These are phyloP conservation scores for Lepus europaeus DNA, from an alignment of 2,113 vertebrate species.

Conservation along the genomic window DNA sequence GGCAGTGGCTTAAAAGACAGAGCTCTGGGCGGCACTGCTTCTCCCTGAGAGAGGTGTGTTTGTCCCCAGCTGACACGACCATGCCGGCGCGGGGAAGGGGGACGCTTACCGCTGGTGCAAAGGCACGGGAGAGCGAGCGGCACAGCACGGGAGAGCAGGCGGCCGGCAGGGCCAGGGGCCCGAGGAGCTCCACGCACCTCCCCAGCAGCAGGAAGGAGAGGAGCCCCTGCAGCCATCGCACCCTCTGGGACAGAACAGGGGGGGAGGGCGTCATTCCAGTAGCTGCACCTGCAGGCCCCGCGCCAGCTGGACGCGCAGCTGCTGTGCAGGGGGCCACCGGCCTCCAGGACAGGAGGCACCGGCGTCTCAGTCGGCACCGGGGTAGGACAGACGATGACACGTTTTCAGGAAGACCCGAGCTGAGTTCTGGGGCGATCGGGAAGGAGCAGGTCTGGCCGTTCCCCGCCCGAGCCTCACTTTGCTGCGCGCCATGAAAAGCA, in stretches of 20 bases:
- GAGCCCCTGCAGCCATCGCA: constrained; percentile 82
- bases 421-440: neutral
- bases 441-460: neutral
- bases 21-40: neutral
- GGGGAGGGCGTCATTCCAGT: no score
- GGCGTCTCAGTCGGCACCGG: neutral
- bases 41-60: neutral
- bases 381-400: neutral
- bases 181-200: constrained; percentile 81
- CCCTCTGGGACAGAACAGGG: constrained; percentile 79
- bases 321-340: no score
- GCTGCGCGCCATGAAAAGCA: neutral
- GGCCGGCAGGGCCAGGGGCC: constrained; percentile 57
- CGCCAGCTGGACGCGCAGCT: no score
- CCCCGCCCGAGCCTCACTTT: neutral
- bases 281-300: no score
- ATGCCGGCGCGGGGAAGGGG: rapidly evolving
- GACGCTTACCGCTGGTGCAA: constrained; percentile 84
- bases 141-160: constrained; percentile 63
- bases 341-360: neutral
- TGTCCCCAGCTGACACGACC: no score
- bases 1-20: rapidly evolving
- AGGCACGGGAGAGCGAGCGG: constrained; percentile 69
- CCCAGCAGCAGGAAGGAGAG: constrained; percentile 86
- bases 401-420: neutral